Conservation (phyloP, 2,797 vertebrate species). For the Onychomys torridus region DNA sequence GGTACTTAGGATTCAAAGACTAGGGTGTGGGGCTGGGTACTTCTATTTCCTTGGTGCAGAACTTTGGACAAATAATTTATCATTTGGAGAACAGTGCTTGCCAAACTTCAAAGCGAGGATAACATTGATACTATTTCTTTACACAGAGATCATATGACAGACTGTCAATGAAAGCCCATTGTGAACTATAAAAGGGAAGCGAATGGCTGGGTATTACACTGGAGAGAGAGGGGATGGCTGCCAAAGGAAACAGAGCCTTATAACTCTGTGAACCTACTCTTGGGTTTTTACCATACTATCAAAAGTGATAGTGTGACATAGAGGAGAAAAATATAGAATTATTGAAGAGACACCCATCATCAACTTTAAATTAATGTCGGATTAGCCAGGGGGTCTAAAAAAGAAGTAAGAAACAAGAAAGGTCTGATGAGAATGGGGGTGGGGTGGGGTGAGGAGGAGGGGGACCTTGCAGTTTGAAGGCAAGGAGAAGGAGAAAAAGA, state of each 20-base stretch:
- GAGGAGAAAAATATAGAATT: background rate
- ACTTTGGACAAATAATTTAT: constrained; percentile 40
- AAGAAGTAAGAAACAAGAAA: background rate
- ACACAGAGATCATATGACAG: constrained; percentile 20
- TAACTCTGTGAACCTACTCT: background rate
- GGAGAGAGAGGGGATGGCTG: background rate
- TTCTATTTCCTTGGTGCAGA: constrained; percentile 25
- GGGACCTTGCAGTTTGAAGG: background rate
- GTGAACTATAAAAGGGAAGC: constrained; percentile 1
- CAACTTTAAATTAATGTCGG: background rate
- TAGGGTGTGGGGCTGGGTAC: background rate
- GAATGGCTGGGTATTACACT: background rate
- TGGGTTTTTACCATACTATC: background rate
- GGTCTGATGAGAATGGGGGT: background rate
- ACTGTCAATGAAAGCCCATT: background rate
- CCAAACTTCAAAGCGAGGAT: constrained; percentile 22
- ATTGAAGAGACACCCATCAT: background rate
- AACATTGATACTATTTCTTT: constrained; percentile 28
- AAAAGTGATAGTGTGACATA: background rate
- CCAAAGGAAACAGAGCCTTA: constrained; percentile 2
- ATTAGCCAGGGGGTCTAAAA: background rate
- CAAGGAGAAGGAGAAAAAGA: constrained; percentile 9
- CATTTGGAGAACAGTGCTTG: constrained; percentile 13
- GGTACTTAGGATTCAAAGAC: constrained; percentile 15
- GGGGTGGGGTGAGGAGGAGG: background rate